Evolutionary conservation across 2,113 vertebrate genomes (phyloP), one percentile per base, ranked within the genome.

Genomic region (Myotis brandtii): DNA sequence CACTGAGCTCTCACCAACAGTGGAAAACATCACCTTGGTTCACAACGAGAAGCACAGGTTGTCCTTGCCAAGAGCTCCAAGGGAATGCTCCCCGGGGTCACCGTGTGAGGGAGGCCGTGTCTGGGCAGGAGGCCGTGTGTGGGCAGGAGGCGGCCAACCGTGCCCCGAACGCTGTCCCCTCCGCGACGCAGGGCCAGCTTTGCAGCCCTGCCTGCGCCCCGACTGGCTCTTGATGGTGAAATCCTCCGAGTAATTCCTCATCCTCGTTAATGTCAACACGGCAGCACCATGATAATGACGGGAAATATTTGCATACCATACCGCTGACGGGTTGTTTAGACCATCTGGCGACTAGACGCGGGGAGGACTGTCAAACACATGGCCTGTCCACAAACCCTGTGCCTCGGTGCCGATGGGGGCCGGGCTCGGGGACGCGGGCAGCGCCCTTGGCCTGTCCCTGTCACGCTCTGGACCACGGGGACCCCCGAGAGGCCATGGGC

Each of bases 261-360:
- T 56, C 92, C 92, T 96, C 32, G 62, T 96, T 95, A 93, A 88
- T 87, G 89, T 98, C 97, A 97, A 94, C 97, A 97, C 89, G 30
- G 94, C 96, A 92, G 98, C 95, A 75, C 94, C 87, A 21, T 30
- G 82, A 95, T 94, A 96, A 98, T 96, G 96, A 98, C 8, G 0
- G 27, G 94, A 98, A 98, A 98, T 98, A 98, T 98, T 98, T 98
- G 98, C 97, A 97, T 87, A 89, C 96, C 95, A 23, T 82, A 89
- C 98, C 96, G 95, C 92, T 88, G 97, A 97, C 77, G 91, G 92
- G 94, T 90, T 97, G 86, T 98, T 96, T 91, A 88, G 97, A 97
- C 98, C 98, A 98, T 98, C 98, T 98, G 98, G 96, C 97, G 97
- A 91, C 94, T 94, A 81, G 98, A 97, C 94, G 96, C 18, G 67